Evolutionary conservation across 2,797 vertebrate genomes (phyloP), one percentile per base, ranked within the genome.

Genomic region (Benthosema pterotum): DNA sequence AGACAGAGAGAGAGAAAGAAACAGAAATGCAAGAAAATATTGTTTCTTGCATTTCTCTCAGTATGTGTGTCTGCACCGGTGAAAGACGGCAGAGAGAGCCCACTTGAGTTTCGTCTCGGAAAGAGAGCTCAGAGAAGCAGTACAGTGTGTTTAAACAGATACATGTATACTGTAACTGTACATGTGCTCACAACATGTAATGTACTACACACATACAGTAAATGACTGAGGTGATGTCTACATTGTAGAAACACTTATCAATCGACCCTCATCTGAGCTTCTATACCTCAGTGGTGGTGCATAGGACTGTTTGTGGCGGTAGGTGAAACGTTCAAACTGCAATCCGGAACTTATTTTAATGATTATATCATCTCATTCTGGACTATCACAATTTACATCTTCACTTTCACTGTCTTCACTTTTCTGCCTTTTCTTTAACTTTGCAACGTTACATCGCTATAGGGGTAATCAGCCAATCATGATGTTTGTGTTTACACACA

Each of bases 191-290:
- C 14, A 52, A 52, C 14, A 32, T n/a, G 51, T 16, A 68, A 46
- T 15, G 51, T 60, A 15, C 43, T 58, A 3, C 16, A 11, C 11
- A 46, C 43, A 46, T 13, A 46, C 12, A 46, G n/a, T 15, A 46
- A 13, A 46, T 12, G 0, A 11, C 15, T 49, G 11, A 57, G 14
- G 11, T 47, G 25, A 49, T 11, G 15, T 42, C 55, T 5, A 67
- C 55, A 15, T 57, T 55, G 57, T 62, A 78, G 53, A 60, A 63
- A 77, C 69, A 46, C 45, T 4, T n/a, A 42, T 57, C 63, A 5
- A 25, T 25, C 22, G 22, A 16, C 17, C 47, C 15, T n/a, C 14
- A 5, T 57, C 1, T 58, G 2, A 45, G 55, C 43, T 3, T 11
- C 18, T 0, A 12, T 13, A 3, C 6, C 49, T 19, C 49, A 19